Evolutionary conservation across 2,888 invertebrate genomes (phyloP).

Genomic region (Sepiola atlantica): DNA sequence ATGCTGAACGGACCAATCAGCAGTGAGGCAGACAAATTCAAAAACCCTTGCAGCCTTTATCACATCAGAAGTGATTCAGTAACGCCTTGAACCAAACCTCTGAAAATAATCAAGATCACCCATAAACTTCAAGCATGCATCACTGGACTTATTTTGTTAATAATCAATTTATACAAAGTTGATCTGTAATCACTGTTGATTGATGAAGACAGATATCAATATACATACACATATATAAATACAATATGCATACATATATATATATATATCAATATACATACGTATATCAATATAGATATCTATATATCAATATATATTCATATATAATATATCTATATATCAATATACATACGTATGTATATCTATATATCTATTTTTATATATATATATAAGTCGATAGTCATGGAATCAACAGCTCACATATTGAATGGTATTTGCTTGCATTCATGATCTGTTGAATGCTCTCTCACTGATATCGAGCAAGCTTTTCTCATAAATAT

Average conservation of each 20-base stretch:
- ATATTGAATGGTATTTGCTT: too few species aligned
- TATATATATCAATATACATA: neutral
- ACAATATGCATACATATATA: too few species aligned
- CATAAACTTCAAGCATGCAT: conserved; percentile 23
- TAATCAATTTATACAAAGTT: conserved; percentile 20
- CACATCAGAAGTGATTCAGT: neutral
- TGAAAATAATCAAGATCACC: neutral
- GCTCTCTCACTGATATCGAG: too few species aligned
- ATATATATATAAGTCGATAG: too few species aligned
- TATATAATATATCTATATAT: too few species aligned
- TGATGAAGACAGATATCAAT: neutral
- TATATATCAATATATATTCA: neutral
- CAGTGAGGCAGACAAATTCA: neutral
- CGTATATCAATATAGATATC: neutral
- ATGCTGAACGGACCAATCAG: conserved; percentile 32
- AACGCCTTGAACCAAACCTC: neutral
- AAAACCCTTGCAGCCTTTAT: conserved; percentile 1
- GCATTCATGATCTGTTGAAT: too few species aligned
- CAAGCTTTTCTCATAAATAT: too few species aligned
- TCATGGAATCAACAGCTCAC: too few species aligned
- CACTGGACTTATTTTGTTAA: neutral
- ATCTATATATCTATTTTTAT: too few species aligned
- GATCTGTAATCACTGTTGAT: conserved; percentile 20
- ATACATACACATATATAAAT: neutral
- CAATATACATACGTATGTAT: too few species aligned